Percentiles rank a stretch among this genome's conserved stretches.
Conservation (phyloP, 2,113 vertebrate species). For the Sinocyclocheilus grahami region DNA sequence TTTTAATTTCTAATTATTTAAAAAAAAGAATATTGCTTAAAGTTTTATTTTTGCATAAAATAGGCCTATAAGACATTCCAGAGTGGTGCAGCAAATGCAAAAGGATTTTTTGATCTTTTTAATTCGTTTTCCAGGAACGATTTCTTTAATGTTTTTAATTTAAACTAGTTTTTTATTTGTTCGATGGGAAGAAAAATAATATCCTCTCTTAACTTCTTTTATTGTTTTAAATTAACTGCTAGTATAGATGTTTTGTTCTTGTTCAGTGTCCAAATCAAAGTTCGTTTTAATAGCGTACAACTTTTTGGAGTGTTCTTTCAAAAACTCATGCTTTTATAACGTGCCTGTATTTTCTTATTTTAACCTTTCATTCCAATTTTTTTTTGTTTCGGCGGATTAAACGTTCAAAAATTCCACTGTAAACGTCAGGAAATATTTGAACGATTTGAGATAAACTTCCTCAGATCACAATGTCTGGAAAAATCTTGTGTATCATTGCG, state of each 20-base stretch:
- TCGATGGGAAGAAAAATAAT: not conserved
- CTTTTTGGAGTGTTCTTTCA: not conserved
- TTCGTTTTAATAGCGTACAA: not conserved
- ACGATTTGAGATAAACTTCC: not conserved
- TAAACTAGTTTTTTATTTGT: not conserved
- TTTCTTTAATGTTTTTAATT: not conserved
- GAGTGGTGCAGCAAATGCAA: not conserved
- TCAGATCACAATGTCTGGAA: not conserved
- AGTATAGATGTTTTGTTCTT: not conserved
- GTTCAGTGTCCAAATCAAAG: not conserved
- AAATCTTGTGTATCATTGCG: not conserved
- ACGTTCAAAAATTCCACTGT: not conserved
- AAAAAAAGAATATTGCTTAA: not conserved
- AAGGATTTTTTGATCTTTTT: not conserved
- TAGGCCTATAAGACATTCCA: not conserved
- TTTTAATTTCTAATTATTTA: not conserved
- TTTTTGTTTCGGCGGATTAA: not conserved
- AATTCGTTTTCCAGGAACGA: not conserved
- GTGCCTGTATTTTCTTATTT: not conserved
- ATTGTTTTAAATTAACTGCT: not conserved
- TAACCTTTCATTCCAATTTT: too few relatives aligned
- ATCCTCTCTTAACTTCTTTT: not conserved
- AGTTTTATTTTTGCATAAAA: not conserved
- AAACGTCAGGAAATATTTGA: not conserved
- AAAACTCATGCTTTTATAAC: not conserved